Base-by-base conservation (phyloP, 92 coral and sea anemone genomes). In the Blastomussa wellsi region DNA sequence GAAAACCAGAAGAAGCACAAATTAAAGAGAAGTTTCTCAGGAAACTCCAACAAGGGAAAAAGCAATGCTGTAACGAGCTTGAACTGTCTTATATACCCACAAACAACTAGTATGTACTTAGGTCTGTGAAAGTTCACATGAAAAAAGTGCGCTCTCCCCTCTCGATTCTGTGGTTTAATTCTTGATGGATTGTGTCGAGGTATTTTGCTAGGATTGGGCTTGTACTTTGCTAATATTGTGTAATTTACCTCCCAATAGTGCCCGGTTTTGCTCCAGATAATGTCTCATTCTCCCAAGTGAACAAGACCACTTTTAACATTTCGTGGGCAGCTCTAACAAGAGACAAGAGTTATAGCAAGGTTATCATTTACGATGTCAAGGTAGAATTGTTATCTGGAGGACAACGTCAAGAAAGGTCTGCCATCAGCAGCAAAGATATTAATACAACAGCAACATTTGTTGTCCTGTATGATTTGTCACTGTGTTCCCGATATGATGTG, bases 401-500 rank as follows among this genome's bases (percentile, higher is more conserved):
- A 26, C 4, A 32, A 28, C 64, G 52, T 0, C 53, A 26, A 47
- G 38, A 51, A 29, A 44, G 86, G 59, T 57, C 47, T 3, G 20
- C 28, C 38, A 3, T 48, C 19, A 88, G 1, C 51, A 36, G 20
- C 52, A 49, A 1, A 14, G 2, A 12, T 3, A 28, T 83, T n/a
- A 74, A 74, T 73, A 53, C 87, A 13, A 19, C 87, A 17, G 49
- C 33, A 16, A 74, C 84, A 42, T 72, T 72, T n/a, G 76, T 37
- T 44, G 26, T 76, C 33, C 29, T 89, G 36, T 16, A 44, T 51
- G 80, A 48, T 51, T 37, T 89, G 15, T 12, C 0, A 6, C 32
- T 71, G 26, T 84, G 92, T 84, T 68, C 91, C 31, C 85, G 24
- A 16, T 89, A 89, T 71, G 22, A 49, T 15, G 48, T 89, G 41